phyloP scores from a whole-genome alignment of 2,113 vertebrate species.

The Pedionomus torquatus region DNA sequence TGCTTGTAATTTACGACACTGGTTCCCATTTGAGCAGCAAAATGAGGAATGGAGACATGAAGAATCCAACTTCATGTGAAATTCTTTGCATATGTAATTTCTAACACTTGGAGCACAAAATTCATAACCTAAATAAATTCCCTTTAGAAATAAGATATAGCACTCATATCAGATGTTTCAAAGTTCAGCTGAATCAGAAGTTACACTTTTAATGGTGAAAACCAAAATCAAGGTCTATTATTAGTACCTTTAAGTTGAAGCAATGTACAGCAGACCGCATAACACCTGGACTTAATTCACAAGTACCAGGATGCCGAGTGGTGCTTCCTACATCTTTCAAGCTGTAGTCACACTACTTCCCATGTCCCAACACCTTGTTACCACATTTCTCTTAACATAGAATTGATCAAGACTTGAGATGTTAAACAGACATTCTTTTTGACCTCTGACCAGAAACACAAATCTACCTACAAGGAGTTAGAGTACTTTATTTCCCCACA shows the following conservation, averaged over 20 bases:
- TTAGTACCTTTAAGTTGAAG: neutral
- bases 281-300: constrained; percentile 40
- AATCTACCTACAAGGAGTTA: neutral
- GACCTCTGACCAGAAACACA: constrained; percentile 13
- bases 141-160: neutral
- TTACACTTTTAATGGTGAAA: neutral
- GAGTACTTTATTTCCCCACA: neutral
- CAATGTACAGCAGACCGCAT: neutral
- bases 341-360: neutral
- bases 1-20: neutral
- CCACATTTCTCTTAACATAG: constrained; percentile 10
- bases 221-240: neutral
- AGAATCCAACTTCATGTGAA: neutral
- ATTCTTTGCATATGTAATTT: neutral
- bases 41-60: neutral
- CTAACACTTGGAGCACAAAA: neutral
- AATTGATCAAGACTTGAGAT: neutral
- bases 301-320: neutral
- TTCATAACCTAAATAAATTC: neutral
- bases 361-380: neutral
- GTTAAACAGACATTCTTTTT: constrained; percentile 22
- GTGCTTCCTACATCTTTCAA: constrained; percentile 14
- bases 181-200: neutral
- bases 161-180: neutral
- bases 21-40: neutral